Evolutionary conservation across 2,113 vertebrate species (phyloP).

Genomic region (Megaceryle torquata): DNA sequence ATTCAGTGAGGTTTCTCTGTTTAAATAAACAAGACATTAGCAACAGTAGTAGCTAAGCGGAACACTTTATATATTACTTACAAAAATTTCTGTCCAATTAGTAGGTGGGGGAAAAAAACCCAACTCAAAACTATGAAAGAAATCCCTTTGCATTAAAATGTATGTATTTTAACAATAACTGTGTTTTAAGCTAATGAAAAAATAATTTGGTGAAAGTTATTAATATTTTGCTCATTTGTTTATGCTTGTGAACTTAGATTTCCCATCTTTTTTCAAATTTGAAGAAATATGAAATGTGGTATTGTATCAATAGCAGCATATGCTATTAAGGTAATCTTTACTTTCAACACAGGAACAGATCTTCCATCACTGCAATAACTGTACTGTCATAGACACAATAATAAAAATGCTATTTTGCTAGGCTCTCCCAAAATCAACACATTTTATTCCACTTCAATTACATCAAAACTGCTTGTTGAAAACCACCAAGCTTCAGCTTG

Average conservation of each 20-base stretch:
- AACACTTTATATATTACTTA: neutral
- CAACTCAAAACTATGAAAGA: neutral
- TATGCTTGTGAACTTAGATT: neutral
- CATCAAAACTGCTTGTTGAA: neutral
- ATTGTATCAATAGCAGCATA: neutral
- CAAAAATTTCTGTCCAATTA: neutral
- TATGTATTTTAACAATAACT: neutral
- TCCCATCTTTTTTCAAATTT: neutral
- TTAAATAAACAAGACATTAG: constrained; percentile 49
- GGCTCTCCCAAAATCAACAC: neutral
- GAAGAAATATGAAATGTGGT: neutral
- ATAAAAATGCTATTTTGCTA: neutral
- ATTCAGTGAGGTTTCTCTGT: constrained; percentile 97
- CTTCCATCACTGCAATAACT: neutral
- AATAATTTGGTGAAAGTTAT: neutral
- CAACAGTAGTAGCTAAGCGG: neutral
- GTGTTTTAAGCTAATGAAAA: neutral
- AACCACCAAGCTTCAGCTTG: neutral
- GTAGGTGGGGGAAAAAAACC: neutral
- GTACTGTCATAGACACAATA: neutral
- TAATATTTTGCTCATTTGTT: neutral
- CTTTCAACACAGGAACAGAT: neutral
- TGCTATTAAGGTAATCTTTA: neutral
- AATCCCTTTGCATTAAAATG: neutral
- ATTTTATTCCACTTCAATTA: neutral